Conservation (phyloP, 1,140 invertebrate species). For the Cydia amplana region DNA sequence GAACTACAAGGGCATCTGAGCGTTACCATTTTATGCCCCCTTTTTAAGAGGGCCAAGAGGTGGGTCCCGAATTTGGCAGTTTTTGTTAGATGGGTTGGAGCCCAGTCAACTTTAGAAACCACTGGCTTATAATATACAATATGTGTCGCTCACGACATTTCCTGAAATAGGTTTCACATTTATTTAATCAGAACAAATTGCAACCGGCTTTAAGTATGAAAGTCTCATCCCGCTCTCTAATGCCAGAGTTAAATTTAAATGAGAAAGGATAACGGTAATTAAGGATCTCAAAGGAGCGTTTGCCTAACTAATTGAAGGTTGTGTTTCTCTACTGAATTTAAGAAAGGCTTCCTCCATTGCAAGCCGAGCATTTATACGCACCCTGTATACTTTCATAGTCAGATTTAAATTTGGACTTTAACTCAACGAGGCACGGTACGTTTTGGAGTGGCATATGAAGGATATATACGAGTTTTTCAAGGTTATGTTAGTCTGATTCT, state of each 20-base stretch:
- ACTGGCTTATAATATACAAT: too few relatives aligned
- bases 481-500: not conserved
- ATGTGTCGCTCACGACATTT: too few relatives aligned
- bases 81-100: too few relatives aligned
- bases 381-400: not conserved
- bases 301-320: constrained; percentile 49
- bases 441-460: not conserved
- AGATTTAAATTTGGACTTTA: not conserved
- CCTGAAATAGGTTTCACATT: not conserved
- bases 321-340: constrained; percentile 38
- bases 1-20: too few relatives aligned
- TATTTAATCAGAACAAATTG: not conserved
- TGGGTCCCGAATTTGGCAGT: too few relatives aligned
- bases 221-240: constrained; percentile 30
- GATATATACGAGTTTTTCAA: not conserved
- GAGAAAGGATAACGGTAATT: constrained; percentile 48
- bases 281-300: constrained; percentile 41
- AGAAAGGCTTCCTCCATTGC: constrained; percentile 20
- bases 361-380: not conserved
- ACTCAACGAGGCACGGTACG: not conserved
- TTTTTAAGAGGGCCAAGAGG: too few relatives aligned
- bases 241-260: constrained; percentile 47
- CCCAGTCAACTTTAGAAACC: too few relatives aligned
- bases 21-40: too few relatives aligned
- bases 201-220: constrained; percentile 15